Conservation (phyloP, 2,888 invertebrate genomes). For the Stratiomys singularior region DNA sequence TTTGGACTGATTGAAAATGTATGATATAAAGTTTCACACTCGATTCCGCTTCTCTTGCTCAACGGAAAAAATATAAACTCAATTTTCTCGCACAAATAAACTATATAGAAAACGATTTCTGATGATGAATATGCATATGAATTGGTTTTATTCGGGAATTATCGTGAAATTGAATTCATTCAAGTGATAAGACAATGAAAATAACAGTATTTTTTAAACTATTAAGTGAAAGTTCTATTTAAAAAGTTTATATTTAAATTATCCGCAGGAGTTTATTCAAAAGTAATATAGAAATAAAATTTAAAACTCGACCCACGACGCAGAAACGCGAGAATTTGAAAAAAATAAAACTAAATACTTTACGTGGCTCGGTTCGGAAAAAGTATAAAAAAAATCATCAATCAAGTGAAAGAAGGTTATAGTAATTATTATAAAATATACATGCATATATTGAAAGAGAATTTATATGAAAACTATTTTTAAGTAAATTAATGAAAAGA, state of each 20-base stretch:
- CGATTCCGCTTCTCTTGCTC: neutral
- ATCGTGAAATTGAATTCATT: constrained; percentile 7
- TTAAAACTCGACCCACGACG: neutral
- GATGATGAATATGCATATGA: constrained; percentile 15
- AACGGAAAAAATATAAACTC: neutral
- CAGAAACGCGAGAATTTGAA: too few species aligned
- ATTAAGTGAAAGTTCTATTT: constrained; percentile 25
- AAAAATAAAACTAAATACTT: constrained; percentile 12
- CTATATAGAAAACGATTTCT: neutral
- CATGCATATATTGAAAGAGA: constrained; percentile 22
- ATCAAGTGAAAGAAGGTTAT: constrained; percentile 5
- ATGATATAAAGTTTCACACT: too few species aligned
- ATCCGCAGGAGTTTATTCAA: constrained; percentile 18
- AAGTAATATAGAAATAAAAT: constrained; percentile 27
- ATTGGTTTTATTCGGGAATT: constrained; percentile 5
- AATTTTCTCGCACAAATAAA: too few species aligned
- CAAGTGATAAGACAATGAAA: constrained; percentile 38
- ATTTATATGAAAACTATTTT: constrained; percentile 36
- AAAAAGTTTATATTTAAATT: constrained; percentile 15
- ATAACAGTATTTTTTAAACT: constrained; percentile 39
- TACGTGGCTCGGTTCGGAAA: constrained; percentile 11
- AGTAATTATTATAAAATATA: constrained; percentile 8
- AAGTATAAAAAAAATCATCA: constrained; percentile 7
- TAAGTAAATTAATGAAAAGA: constrained; percentile 43
- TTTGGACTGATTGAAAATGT: too few species aligned